phyloP scores from a whole-genome alignment of 2,888 invertebrate genomes.

The Rutpela maculata region DNA sequence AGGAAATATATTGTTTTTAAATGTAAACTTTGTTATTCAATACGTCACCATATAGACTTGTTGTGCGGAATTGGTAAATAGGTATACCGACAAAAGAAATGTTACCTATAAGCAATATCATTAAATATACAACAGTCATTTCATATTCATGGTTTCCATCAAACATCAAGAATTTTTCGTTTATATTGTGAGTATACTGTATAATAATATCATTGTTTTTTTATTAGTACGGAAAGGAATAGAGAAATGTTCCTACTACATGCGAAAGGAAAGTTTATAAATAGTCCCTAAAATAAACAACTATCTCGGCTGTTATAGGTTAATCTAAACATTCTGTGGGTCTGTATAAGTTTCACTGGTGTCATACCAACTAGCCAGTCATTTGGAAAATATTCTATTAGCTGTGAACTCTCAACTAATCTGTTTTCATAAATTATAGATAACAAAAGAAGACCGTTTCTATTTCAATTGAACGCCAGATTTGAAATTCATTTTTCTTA shows the following conservation, averaged over 20 bases:
- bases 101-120: slow-evolving; percentile 13
- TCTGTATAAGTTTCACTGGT: no score
- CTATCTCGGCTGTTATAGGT: no score
- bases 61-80: neutral
- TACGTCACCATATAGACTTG: neutral
- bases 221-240: slow-evolving; percentile 12
- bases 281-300: no score
- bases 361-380: no score
- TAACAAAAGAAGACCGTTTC: no score
- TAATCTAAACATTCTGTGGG: no score
- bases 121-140: slow-evolving; percentile 21
- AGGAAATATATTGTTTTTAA: neutral
- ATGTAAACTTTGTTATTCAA: neutral
- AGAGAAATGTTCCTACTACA: slow-evolving; percentile 11
- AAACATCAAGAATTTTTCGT: slow-evolving; percentile 12
- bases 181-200: slow-evolving; percentile 10
- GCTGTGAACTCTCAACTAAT: no score
- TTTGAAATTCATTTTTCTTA: no score
- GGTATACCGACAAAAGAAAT: neutral
- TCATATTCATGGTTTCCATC: slow-evolving; percentile 20
- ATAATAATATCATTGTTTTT: slow-evolving; percentile 27
- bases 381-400: no score
- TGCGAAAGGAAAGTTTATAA: neutral
- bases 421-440: no score
- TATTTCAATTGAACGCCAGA: no score